Conservation (phyloP, 2,797 vertebrate species). For the Dipus sagitta region DNA sequence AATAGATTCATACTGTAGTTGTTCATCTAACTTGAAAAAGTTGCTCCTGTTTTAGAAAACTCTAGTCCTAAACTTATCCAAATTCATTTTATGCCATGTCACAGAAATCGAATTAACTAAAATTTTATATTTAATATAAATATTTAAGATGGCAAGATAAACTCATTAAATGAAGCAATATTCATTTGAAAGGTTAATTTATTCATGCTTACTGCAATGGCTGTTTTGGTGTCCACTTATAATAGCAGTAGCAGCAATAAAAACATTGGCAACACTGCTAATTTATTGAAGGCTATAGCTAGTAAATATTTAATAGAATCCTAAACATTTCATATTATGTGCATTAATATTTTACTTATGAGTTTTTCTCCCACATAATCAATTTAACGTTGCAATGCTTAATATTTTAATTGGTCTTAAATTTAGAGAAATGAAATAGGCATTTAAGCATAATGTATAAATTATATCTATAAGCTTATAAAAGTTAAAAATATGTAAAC, state of each 20-base stretch:
- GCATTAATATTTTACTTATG: constrained; percentile 78
- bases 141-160: constrained; percentile 58
- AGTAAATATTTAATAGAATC: constrained; percentile 76
- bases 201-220: constrained; percentile 12
- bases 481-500: constrained; percentile 72
- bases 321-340: constrained; percentile 74
- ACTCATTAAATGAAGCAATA: constrained; percentile 59
- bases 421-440: constrained; percentile 52
- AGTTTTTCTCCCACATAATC: constrained; percentile 69
- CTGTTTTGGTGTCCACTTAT: constrained; percentile 59
- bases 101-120: constrained; percentile 25
- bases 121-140: constrained; percentile 66
- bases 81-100: background rate
- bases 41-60: constrained; percentile 15
- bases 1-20: background rate
- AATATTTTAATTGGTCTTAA: constrained; percentile 75
- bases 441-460: constrained; percentile 66
- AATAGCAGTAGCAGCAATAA: constrained; percentile 41
- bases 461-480: constrained; percentile 74
- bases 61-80: background rate
- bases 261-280: constrained; percentile 59
- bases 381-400: constrained; percentile 69
- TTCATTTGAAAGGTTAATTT: constrained; percentile 71
- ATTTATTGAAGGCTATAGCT: constrained; percentile 64
- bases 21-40: constrained; percentile 19